Conservation (phyloP, 2,113 vertebrate genomes). For the Thryonomys swinderianus region DNA sequence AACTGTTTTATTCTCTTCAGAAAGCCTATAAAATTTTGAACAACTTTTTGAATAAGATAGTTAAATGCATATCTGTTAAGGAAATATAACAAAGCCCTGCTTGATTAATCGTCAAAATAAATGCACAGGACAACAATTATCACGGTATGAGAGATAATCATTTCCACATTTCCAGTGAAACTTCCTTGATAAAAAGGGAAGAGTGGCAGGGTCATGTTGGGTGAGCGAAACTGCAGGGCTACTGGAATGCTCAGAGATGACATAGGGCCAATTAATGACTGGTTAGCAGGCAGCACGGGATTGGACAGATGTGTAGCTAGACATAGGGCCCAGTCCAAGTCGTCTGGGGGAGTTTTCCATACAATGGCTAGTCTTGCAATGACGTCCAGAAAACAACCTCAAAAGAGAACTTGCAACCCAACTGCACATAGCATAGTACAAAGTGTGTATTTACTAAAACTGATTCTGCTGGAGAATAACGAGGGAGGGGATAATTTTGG, state of each 20-base stretch:
- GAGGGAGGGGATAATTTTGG: not conserved
- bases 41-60: not conserved
- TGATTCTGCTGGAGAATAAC: not conserved
- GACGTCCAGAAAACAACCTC: not conserved
- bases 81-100: not conserved
- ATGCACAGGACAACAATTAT: not conserved
- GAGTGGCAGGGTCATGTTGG: not conserved
- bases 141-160: not conserved
- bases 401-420: not conserved
- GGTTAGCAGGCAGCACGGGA: not conserved
- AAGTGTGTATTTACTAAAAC: not conserved
- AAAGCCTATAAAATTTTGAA: not conserved
- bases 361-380: not conserved
- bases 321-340: not conserved
- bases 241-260: not conserved
- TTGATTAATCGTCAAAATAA: constrained; percentile 59
- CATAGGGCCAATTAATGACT: not conserved
- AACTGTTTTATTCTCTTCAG: not conserved
- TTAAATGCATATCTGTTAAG: not conserved
- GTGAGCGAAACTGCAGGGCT: not conserved
- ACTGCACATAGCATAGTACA: not conserved
- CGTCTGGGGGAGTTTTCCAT: not conserved
- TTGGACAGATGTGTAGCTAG: not conserved
- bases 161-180: not conserved
- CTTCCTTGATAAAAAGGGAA: not conserved